phyloP scores from a whole-genome alignment of 2,888 invertebrate species.

The Sarcophaga rosellei region DNA sequence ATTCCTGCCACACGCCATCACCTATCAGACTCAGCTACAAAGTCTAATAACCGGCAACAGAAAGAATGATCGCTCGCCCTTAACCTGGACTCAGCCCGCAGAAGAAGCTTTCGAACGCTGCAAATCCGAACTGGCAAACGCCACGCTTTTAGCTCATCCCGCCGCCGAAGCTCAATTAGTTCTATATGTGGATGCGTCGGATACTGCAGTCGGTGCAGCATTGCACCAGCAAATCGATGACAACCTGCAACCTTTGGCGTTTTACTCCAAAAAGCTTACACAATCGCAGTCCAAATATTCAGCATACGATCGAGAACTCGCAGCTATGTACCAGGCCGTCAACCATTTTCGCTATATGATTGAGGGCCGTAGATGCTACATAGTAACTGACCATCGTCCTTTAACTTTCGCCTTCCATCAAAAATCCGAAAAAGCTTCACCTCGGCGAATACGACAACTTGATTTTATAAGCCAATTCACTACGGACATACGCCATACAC shows the following conservation, averaged over 20 bases:
- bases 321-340: slow-evolving; percentile 6
- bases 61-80: background rate
- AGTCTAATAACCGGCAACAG: too few species aligned
- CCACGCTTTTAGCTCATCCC: slow-evolving; percentile 46
- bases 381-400: background rate
- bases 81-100: slow-evolving; percentile 43
- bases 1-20: slow-evolving; percentile 43
- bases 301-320: slow-evolving; percentile 2
- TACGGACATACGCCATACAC: slow-evolving; percentile 28
- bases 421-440: slow-evolving; percentile 2
- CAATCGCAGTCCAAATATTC: background rate
- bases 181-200: slow-evolving; percentile 55
- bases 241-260: slow-evolving; percentile 48
- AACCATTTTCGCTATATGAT: background rate
- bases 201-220: background rate
- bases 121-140: slow-evolving; percentile 45
- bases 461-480: background rate
- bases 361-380: background rate
- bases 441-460: background rate
- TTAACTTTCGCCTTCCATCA: slow-evolving; percentile 7
- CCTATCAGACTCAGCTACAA: slow-evolving; percentile 41
- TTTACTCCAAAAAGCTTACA: slow-evolving; percentile 58
- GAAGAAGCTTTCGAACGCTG: slow-evolving; percentile 41
- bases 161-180: slow-evolving; percentile 22
- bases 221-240: slow-evolving; percentile 54